These are phyloP conservation scores for Pterobdella sp. DNA, from an alignment of 2,888 invertebrate genomes.

Conservation along the genomic window DNA sequence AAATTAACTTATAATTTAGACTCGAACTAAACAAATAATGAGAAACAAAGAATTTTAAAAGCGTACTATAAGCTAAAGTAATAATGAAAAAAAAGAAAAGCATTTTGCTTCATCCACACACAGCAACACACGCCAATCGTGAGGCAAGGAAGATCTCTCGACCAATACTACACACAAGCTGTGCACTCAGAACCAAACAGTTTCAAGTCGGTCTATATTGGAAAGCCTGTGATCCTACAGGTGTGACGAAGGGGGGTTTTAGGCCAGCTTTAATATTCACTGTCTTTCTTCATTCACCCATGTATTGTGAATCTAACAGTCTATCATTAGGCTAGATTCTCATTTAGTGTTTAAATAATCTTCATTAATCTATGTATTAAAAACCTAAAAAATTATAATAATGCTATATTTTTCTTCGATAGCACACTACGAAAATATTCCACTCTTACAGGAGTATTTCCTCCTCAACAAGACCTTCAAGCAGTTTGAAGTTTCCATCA, in stretches of 20 bases:
- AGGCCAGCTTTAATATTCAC: neutral
- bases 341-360: too few relatives aligned
- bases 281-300: neutral
- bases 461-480: conserved; percentile 12
- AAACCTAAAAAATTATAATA: too few relatives aligned
- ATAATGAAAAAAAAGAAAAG: neutral
- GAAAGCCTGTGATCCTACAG: conserved; percentile 18
- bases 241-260: neutral
- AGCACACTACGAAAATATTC: too few relatives aligned
- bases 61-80: too few relatives aligned
- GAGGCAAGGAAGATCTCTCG: conserved; percentile 20
- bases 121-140: conserved; percentile 17
- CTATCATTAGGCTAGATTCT: too few relatives aligned
- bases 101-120: neutral
- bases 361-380: neutral
- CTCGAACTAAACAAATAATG: too few relatives aligned
- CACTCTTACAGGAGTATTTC: conserved; percentile 21
- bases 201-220: conserved; percentile 19
- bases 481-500: conserved; percentile 17
- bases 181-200: conserved; percentile 10
- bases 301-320: too few relatives aligned
- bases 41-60: too few relatives aligned
- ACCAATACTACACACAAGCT: conserved; percentile 16
- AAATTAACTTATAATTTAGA: too few relatives aligned
- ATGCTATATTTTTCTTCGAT: too few relatives aligned